Percentiles rank a stretch among this genome's conserved stretches.
These are phyloP conservation scores for Epinotia demarniana DNA, from an alignment of 2,888 invertebrate species.

Conservation along the genomic window DNA sequence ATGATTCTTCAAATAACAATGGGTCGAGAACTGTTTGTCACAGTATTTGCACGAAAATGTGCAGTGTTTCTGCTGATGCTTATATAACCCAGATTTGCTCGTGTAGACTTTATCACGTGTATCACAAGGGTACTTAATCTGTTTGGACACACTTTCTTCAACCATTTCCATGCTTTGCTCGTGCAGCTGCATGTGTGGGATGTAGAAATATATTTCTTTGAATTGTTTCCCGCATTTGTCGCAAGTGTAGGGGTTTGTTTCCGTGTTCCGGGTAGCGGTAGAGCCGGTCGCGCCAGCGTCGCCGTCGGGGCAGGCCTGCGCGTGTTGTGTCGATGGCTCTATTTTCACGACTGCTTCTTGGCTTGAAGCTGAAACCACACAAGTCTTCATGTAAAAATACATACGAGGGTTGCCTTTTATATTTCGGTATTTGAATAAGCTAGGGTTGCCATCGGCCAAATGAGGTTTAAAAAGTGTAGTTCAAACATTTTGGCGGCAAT, in stretches of 20 bases:
- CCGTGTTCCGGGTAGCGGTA: not conserved
- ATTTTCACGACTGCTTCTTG: not conserved
- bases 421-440: too few species aligned
- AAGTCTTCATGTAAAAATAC: too few species aligned
- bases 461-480: too few species aligned
- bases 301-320: not conserved
- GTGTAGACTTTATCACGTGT: not conserved
- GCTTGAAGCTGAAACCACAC: not conserved
- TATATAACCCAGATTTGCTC: not conserved
- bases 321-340: not conserved
- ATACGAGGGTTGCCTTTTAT: too few species aligned
- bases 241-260: not conserved
- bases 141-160: not conserved
- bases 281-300: not conserved
- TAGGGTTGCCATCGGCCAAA: fast-evolving
- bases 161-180: not conserved
- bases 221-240: not conserved
- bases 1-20: not conserved
- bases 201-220: not conserved
- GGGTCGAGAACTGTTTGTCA: not conserved
- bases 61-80: not conserved
- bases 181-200: not conserved
- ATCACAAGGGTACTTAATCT: not conserved
- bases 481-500: too few species aligned
- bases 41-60: not conserved